phyloP scores from a whole-genome alignment of 2,113 vertebrate genomes.

The Daubentonia madagascariensis region DNA sequence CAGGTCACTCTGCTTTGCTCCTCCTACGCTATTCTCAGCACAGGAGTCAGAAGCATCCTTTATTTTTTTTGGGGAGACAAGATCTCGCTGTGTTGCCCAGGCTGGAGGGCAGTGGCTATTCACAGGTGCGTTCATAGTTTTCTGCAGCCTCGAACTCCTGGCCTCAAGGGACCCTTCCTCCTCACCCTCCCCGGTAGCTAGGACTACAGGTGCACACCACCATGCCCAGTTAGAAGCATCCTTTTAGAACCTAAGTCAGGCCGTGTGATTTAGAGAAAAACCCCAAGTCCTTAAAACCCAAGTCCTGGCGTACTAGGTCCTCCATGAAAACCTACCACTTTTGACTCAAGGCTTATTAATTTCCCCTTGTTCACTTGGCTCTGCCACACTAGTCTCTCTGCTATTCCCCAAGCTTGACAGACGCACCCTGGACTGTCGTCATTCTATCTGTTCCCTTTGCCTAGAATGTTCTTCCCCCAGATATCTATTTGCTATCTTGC shows the following conservation, averaged over 20 bases:
- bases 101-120: not conserved
- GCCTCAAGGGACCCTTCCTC: not conserved
- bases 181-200: not conserved
- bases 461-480: too few relatives aligned
- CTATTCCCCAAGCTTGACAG: too few relatives aligned
- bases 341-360: accelerated
- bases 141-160: not conserved
- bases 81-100: not conserved
- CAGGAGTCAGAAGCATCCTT: not conserved
- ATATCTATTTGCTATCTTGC: accelerated
- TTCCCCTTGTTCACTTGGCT: accelerated
- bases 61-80: not conserved
- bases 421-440: too few relatives aligned
- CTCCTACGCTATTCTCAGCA: not conserved
- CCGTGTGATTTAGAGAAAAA: not conserved
- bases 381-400: accelerated
- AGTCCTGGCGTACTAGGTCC: too few relatives aligned
- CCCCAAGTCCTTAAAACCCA: not conserved
- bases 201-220: not conserved
- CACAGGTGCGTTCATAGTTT: not conserved
- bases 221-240: not conserved
- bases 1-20: not conserved
- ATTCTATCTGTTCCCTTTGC: not conserved
- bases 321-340: not conserved
- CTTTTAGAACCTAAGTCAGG: not conserved